Base-by-base conservation (phyloP, 2,888 invertebrate species). In the Plutella xylostella region DNA sequence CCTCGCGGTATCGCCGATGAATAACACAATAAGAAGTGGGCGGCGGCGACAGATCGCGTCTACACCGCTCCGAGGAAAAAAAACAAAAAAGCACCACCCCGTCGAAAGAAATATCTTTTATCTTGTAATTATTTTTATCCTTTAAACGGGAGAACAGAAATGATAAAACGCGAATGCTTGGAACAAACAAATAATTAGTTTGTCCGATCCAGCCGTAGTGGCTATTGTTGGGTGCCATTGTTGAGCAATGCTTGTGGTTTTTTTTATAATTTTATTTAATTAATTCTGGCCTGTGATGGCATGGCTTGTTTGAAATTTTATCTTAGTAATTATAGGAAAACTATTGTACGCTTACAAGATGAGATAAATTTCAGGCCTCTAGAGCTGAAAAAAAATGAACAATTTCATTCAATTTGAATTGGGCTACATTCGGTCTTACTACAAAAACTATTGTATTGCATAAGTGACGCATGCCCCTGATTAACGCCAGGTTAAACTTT, bases 101-200 rank as follows among this genome's bases (percentile, higher is more conserved):
- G 50, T 51, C 52, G 48, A 56, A 54, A 67, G 63, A 68, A 72
- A 69, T 69, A 72, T 72, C 79, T 82, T 73, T 77, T 76, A 82
- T 83, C 82, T 79, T 75, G 77, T 79, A 78, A 82, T 83, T 83
- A 83, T 82, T 78, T 83, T 83, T 73, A 83, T 82, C 79, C 79
- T 77, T 79, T 82, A 72, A 78, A 69, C 68, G 70, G 68, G 71
- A 71, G 68, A 67, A 68, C 65, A 68, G 63, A 25, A 43, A 48
- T 48, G 41, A 47, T 42, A 47, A 47, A 48, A 43, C 43, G 35
- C 31, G 22, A 40, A 31, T 19, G 39, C 39, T 21, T 17, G 34
- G 34, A 45, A 45, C 45, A 45, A 45, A 45, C 61, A 68, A 61
- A 70, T 68, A 77, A 78, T 79, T 78, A 75, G 76, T 79, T 47